phyloP scores from a whole-genome alignment of 1,140 invertebrate genomes.

The Wasmannia auropunctata region DNA sequence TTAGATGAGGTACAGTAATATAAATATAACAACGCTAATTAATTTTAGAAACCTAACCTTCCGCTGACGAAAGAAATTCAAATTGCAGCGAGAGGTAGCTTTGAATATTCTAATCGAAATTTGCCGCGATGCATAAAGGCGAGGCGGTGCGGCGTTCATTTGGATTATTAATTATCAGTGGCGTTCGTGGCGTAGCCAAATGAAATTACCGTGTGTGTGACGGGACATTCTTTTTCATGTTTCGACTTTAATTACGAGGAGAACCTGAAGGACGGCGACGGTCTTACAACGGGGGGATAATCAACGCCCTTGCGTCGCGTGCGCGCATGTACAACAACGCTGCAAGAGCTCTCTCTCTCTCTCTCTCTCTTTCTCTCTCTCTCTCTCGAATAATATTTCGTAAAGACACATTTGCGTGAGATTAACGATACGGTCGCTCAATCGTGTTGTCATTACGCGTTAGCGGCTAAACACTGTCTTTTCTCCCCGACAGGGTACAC shows the following conservation, averaged over 20 bases:
- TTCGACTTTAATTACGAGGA: constrained; percentile 38
- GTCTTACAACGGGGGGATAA: constrained; percentile 25
- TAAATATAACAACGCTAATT: constrained; percentile 4
- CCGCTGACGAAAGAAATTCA: neutral
- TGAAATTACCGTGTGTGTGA: constrained; percentile 18
- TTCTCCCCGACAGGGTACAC: neutral
- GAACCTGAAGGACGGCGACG: neutral
- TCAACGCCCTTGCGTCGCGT: constrained; percentile 25
- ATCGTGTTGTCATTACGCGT: constrained; percentile 20
- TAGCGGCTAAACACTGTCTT: constrained; percentile 1
- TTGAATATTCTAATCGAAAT: constrained; percentile 33
- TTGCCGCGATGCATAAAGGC: neutral
- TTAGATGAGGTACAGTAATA: neutral
- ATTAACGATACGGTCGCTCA: constrained; percentile 22
- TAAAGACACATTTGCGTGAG: constrained; percentile 57
- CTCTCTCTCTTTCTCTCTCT: too few relatives aligned
- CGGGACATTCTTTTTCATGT: constrained; percentile 21
- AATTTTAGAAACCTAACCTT: neutral
- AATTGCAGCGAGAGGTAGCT: neutral
- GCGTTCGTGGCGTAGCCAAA: neutral
- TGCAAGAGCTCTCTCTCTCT: too few relatives aligned
- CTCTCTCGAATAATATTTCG: constrained; percentile 47
- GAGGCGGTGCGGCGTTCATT: neutral
- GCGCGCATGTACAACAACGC: neutral
- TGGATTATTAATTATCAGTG: constrained; percentile 45